Evolutionary conservation across 2,797 vertebrate genomes (phyloP), one percentile per base, ranked within the genome.

Genomic region (Scomberomorus guttatus): DNA sequence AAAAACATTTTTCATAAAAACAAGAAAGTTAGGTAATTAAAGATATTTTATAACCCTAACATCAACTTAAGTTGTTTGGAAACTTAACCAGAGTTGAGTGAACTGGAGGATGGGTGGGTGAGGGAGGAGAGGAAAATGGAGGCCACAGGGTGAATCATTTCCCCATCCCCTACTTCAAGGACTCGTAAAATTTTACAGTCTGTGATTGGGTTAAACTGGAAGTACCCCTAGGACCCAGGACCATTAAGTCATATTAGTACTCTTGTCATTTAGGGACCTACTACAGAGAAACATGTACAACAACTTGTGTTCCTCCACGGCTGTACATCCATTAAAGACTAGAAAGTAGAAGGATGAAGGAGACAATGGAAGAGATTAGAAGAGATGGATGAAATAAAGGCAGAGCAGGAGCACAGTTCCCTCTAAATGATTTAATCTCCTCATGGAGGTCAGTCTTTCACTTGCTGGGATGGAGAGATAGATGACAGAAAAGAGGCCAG

Each of bases 181-280:
- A 86, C 75, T 80, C 17, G 2, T 80, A 71, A 84, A 77, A 82
- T 59, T 73, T 78, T 78, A 85, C 54, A 81, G 29, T 85, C 42
- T 63, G 51, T 84, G 87, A 87, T 82, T 87, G 57, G 66, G 73
- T 82, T 72, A 63, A 86, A 85, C 51, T 88, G 65, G 62, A 87
- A 58, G 55, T 54, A 68, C 57, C 73, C 66, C 5, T 25, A 60
- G 69, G 78, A 78, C 44, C 20, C 6, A 29, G 48, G 58, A 20
- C 72, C 62, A 82, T 79, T 89, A 84, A 80, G 73, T 77, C 66
- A 64, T 52, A 77, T 86, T 76, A 77, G 63, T 15, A 42, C 29
- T 80, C 66, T 55, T 82, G 79, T 83, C 62, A 81, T 82, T 81
- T 70, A 42, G 56, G 37, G 74, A 73, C 51, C 12, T 51, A 70